Evolutionary conservation across 2,888 invertebrate species (phyloP).

Genomic region (Drosophila falleni): DNA sequence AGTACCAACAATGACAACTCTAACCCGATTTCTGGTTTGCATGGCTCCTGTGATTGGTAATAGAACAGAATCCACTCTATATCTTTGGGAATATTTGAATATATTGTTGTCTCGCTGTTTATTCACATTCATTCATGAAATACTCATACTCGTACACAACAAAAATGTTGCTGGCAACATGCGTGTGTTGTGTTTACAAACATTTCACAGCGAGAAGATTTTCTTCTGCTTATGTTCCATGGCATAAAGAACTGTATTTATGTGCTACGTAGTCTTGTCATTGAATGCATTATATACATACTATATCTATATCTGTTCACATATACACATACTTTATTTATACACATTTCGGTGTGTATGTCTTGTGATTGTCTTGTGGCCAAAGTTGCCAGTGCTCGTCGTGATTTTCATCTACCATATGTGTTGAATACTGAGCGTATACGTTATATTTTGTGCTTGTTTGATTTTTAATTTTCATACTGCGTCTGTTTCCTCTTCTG

Average conservation of each 20-base stretch:
- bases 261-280: conserved; percentile 47
- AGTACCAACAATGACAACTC: conserved; percentile 62
- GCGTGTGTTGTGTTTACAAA: conserved; percentile 26
- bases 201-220: conserved; percentile 16
- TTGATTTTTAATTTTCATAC: conserved; percentile 36
- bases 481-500: conserved; percentile 28
- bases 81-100: conserved; percentile 11
- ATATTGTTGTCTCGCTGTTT: conserved; percentile 9
- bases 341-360: conserved; percentile 42
- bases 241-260: conserved; percentile 41
- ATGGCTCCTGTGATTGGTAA: conserved; percentile 86
- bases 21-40: conserved; percentile 84
- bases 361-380: conserved; percentile 36
- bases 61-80: conserved; percentile 16
- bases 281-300: conserved; percentile 51
- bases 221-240: conserved; percentile 10
- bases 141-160: neutral
- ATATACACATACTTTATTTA: conserved; percentile 34
- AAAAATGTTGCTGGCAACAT: conserved; percentile 57
- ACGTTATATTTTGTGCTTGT: conserved; percentile 51
- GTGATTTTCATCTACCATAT: conserved; percentile 51
- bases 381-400: conserved; percentile 30
- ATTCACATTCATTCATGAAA: conserved; percentile 52
- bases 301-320: conserved; percentile 46
- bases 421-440: conserved; percentile 58